Evolutionary conservation across 2,888 invertebrate species (phyloP).

Genomic region (Limnephilus rhombicus): DNA sequence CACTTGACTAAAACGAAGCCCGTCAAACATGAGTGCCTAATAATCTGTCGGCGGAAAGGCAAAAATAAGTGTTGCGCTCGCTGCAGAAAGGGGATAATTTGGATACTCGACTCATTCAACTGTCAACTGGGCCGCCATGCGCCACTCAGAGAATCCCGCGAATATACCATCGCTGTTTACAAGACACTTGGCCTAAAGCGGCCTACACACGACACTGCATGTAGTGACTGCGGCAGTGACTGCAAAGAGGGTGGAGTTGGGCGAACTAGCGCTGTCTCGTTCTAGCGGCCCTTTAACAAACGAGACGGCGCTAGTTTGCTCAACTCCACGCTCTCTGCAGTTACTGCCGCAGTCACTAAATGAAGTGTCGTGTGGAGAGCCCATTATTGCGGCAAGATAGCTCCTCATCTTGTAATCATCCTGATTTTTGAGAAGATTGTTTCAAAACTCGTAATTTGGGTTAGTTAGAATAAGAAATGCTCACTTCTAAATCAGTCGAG

Average conservation of each 20-base stretch:
- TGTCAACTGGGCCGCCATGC: background rate
- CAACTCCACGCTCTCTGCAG: too few species aligned
- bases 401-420: background rate
- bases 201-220: too few species aligned
- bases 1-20: background rate
- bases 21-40: background rate
- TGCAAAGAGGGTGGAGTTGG: too few species aligned
- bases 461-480: background rate
- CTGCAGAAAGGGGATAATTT: background rate
- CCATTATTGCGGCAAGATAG: conserved; percentile 5
- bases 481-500: background rate
- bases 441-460: background rate
- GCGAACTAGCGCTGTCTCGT: too few species aligned
- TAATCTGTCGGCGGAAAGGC: background rate
- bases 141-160: background rate
- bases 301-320: too few species aligned
- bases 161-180: background rate
- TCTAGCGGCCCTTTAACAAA: too few species aligned
- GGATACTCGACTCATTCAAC: background rate
- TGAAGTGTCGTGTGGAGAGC: too few species aligned
- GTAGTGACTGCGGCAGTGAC: too few species aligned
- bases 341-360: too few species aligned
- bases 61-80: background rate
- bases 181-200: background rate
- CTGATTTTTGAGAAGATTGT: background rate